phyloP scores from a whole-genome alignment of 2,888 invertebrate genomes.

The Drosophila tripunctata region DNA sequence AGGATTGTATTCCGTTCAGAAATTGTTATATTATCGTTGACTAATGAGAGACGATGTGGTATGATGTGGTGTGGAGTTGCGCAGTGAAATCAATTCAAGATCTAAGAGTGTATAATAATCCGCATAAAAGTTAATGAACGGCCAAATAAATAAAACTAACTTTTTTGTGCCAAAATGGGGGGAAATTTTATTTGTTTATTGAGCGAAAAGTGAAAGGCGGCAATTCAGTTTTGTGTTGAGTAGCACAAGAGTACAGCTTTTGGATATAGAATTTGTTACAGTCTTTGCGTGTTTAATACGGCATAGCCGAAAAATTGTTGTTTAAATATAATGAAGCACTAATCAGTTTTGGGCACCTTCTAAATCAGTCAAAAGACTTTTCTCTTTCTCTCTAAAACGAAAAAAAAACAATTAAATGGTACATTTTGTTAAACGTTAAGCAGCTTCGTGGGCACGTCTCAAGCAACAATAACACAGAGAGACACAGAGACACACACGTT shows the following conservation, averaged over 20 bases:
- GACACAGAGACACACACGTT: background rate
- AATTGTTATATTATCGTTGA: conserved; percentile 1
- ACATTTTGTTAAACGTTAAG: conserved; percentile 17
- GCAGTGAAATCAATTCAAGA: conserved; percentile 7
- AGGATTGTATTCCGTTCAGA: conserved; percentile 4
- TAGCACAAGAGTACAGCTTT: conserved; percentile 20
- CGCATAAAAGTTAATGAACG: conserved; percentile 5
- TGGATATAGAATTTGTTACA: conserved; percentile 71
- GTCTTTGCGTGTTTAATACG: conserved; percentile 70
- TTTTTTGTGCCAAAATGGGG: conserved; percentile 37
- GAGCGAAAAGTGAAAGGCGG: conserved; percentile 61
- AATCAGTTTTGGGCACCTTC: conserved; percentile 44
- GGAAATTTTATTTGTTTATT: conserved; percentile 61
- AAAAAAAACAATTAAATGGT: conserved; percentile 24
- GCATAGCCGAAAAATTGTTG: conserved; percentile 45
- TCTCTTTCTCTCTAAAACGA: conserved; percentile 34
- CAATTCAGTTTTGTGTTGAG: conserved; percentile 41
- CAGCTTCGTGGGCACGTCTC: conserved; percentile 20
- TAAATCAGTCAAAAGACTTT: conserved; percentile 19
- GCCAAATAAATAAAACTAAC: conserved; percentile 7
- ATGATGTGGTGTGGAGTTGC: too few species aligned
- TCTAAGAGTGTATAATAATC: conserved; percentile 6
- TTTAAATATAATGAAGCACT: conserved; percentile 51
- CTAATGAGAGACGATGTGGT: background rate
- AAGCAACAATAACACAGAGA: conserved; percentile 17